Conservation (phyloP, 2,888 invertebrate genomes). For the Troides aeacus region DNA sequence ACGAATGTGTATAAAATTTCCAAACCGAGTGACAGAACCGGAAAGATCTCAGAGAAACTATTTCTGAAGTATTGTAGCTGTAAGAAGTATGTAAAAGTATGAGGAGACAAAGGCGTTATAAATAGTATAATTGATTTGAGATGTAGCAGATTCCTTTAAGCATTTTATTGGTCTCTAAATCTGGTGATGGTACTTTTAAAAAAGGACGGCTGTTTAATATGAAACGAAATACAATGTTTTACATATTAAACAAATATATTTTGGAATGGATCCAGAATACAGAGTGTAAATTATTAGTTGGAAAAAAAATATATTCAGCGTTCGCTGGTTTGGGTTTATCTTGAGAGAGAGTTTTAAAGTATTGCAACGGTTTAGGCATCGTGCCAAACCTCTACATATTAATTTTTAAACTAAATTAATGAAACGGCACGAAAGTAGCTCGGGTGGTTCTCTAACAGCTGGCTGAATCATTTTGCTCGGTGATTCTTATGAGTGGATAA, state of each 20-base stretch:
- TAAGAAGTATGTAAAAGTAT: no score
- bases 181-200: constrained; percentile 9
- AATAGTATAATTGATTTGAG: no score
- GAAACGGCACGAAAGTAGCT: constrained; percentile 45
- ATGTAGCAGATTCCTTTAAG: neutral
- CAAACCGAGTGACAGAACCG: no score
- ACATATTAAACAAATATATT: constrained; percentile 25
- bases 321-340: constrained; percentile 26
- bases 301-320: constrained; percentile 28
- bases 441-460: constrained; percentile 27
- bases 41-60: no score
- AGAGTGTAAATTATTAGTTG: constrained; percentile 25
- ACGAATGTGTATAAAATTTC: no score
- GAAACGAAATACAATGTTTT: constrained; percentile 24
- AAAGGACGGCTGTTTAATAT: constrained; percentile 21
- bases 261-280: constrained; percentile 27
- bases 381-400: constrained; percentile 53
- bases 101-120: no score
- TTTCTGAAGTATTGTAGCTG: no score
- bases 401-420: constrained; percentile 52
- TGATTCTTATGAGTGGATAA: neutral
- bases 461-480: neutral
- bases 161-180: constrained; percentile 10
- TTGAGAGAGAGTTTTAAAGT: constrained; percentile 28
- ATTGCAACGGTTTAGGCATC: constrained; percentile 49